phyloP scores from a whole-genome alignment of 2,888 invertebrate species.

The Brenthis ino region DNA sequence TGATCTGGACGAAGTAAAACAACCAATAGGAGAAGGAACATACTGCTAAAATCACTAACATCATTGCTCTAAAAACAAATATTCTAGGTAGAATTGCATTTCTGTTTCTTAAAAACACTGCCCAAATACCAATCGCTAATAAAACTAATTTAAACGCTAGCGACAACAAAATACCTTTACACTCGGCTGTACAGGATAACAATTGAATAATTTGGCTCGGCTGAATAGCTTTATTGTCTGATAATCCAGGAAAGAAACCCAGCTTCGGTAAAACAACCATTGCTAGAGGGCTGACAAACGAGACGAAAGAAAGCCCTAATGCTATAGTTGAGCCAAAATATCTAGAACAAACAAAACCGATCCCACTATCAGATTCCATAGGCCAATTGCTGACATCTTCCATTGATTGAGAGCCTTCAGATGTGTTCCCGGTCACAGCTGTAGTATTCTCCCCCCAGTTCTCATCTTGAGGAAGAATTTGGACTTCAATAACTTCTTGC shows the following conservation, averaged over 20 bases:
- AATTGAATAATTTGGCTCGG: constrained; percentile 86
- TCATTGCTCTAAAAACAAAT: constrained; percentile 93
- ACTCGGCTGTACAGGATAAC: constrained; percentile 94
- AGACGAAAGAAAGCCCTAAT: constrained; percentile 89
- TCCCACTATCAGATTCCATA: constrained; percentile 86
- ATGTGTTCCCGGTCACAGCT: constrained; percentile 97
- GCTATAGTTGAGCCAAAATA: constrained; percentile 92
- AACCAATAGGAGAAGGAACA: constrained; percentile 99
- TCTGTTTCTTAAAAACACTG: constrained; percentile 92
- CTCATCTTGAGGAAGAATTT: constrained; percentile 97
- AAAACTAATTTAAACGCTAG: constrained; percentile 95
- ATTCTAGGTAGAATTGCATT: constrained; percentile 95
- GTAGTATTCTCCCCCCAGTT: constrained; percentile 99
- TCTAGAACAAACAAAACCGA: constrained; percentile 89
- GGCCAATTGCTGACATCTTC: constrained; percentile 95
- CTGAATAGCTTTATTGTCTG: constrained; percentile 86
- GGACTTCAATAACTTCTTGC: constrained; percentile 97
- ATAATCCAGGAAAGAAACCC: constrained; percentile 89
- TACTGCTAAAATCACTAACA: constrained; percentile 93
- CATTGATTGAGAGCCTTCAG: constrained; percentile 96
- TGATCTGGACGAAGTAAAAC: constrained; percentile 96
- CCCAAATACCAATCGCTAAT: constrained; percentile 95
- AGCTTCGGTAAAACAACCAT: constrained; percentile 97
- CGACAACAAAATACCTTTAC: constrained; percentile 95
- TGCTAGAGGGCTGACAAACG: constrained; percentile 95